Evolutionary conservation across 2,888 invertebrate species (phyloP), one percentile per base, ranked within the genome.

Genomic region (Tetragonisca angustula): DNA sequence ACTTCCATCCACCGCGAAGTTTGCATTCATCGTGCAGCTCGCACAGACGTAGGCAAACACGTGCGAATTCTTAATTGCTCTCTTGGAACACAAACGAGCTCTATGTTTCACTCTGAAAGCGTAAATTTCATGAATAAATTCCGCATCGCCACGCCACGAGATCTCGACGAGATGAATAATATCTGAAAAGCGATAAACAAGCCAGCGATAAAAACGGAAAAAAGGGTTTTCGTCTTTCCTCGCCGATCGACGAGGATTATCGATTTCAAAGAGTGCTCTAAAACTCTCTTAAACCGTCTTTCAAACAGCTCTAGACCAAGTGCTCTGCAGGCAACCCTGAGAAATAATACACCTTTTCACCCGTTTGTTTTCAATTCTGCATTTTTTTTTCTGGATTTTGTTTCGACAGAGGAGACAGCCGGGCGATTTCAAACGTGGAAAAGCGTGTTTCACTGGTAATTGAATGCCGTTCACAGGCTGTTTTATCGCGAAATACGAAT

Each of bases 61-160:
- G 4, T 11, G 21, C 32, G 19, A 21, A 64, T 36, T 64, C 21
- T 64, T 11, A 24, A 27, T 64, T 36, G 19, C 13, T 19, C 62
- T 36, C 4, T 11, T 64, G 27, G 11, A 32, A 64, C 32, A 36
- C 21, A 64, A 32, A 64, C 32, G 19, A 61, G 13, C 56, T 24
- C 17, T 24, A 3, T 24, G 59, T 61, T 61, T 61, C 59, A 61
- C 24, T 61, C 17, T 2, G 17, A 17, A 9, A 61, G 59, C 24
- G 59, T 61, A 24, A 17, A 17, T 61, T 61, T 24, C 59, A 61
- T 61, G 59, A 61, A 61, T 61, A 61, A 61, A 61, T 61, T 61
- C 56, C 24, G 24, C 24, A 17, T 24, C 17, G 2, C 15, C 17
- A 2, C 2, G 6, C 24, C 15, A 13, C 59, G 24, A 32, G 24